Evolutionary conservation across 2,113 vertebrate species (phyloP).

Genomic region (Saguinus imperator): DNA sequence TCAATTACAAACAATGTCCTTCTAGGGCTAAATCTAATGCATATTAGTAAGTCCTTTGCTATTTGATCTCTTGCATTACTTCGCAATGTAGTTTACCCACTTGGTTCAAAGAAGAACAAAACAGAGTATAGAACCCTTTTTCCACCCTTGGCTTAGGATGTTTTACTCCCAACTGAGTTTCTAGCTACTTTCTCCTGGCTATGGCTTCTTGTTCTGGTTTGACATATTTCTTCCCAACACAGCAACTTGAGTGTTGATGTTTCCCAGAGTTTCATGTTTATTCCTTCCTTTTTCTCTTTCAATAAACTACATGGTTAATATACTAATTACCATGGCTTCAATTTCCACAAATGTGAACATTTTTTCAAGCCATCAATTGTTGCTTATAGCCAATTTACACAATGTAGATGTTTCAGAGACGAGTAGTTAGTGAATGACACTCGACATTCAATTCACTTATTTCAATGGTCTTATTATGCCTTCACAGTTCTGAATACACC

Average conservation of each 20-base stretch:
- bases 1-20: background rate
- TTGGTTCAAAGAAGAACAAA: background rate
- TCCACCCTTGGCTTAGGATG: background rate
- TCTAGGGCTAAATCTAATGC: background rate
- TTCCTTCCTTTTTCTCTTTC: background rate
- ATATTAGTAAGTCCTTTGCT: background rate
- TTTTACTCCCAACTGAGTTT: background rate
- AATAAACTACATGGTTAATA: background rate
- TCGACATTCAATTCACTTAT: background rate
- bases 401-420: background rate
- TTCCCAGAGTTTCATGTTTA: background rate
- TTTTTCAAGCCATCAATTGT: background rate
- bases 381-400: background rate
- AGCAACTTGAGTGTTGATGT: background rate
- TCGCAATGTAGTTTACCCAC: background rate
- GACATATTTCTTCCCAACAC: background rate
- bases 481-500: background rate
- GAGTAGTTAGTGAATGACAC: background rate
- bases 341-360: background rate
- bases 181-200: background rate
- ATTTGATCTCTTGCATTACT: background rate
- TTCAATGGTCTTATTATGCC: background rate
- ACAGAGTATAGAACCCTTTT: background rate
- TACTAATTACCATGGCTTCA: background rate
- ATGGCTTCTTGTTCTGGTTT: background rate